These are phyloP conservation scores for Orchesella cincta DNA, from an alignment of 1,140 invertebrate species.

Conservation along the genomic window DNA sequence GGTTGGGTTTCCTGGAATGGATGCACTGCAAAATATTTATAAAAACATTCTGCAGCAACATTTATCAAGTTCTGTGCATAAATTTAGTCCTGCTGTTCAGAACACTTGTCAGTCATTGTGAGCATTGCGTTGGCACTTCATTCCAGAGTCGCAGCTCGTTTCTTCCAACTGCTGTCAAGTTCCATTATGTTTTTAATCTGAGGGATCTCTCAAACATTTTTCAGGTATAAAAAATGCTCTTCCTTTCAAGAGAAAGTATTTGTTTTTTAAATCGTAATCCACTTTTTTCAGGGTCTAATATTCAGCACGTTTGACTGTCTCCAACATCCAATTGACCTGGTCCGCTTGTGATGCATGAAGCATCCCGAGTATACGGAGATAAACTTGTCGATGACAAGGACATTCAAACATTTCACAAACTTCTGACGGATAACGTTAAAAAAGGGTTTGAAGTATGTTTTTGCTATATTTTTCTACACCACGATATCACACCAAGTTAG, in stretches of 20 bases:
- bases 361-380: conserved; percentile 81
- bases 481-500: too few species aligned
- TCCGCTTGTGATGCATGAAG: conserved; percentile 90
- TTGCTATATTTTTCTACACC: too few species aligned
- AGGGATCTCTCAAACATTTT: conserved; percentile 91
- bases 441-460: conserved; percentile 79
- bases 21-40: conserved; percentile 87
- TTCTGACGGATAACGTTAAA: conserved; percentile 85
- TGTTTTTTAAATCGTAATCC: background rate
- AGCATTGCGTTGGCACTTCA: conserved; percentile 80
- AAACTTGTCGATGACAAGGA: conserved; percentile 91
- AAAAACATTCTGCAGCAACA: conserved; percentile 84
- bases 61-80: conserved; percentile 75
- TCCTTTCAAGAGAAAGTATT: background rate
- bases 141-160: conserved; percentile 69
- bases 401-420: conserved; percentile 83
- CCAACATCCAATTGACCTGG: conserved; percentile 74
- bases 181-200: conserved; percentile 95
- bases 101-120: conserved; percentile 70
- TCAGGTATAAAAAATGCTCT: conserved; percentile 61
- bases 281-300: conserved; percentile 75
- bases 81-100: conserved; percentile 64
- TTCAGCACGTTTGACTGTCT: conserved; percentile 87
- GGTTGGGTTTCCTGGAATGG: conserved; percentile 83
- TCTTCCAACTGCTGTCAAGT: conserved; percentile 87